These are phyloP conservation scores for Aproaerema taeniolella DNA, from an alignment of 2,888 invertebrate species.

Conservation along the genomic window DNA sequence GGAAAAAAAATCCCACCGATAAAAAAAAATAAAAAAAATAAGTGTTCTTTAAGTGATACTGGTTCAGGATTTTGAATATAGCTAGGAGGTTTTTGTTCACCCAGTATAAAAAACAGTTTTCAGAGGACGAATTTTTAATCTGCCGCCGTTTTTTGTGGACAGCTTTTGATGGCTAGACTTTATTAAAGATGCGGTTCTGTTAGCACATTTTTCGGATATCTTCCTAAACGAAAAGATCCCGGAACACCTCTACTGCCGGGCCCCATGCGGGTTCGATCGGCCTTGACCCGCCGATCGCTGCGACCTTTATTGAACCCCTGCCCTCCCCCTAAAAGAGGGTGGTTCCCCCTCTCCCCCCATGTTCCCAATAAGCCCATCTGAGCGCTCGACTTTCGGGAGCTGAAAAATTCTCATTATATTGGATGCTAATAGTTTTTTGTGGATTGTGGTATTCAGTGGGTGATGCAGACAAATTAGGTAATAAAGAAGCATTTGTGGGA, in stretches of 20 bases:
- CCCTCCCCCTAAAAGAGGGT: background rate
- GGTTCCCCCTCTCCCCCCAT: background rate
- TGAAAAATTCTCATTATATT: constrained; percentile 5
- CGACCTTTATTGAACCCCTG: constrained; percentile 6
- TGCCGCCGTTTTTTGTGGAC: too few species aligned
- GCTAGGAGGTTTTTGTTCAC: too few species aligned
- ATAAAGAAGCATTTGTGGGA: too few species aligned
- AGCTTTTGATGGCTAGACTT: too few species aligned
- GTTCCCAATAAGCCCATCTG: background rate
- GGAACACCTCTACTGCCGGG: constrained; percentile 2
- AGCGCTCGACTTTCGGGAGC: background rate
- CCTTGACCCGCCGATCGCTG: constrained; percentile 23
- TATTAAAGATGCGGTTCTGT: too few species aligned
- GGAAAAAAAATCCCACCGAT: too few species aligned
- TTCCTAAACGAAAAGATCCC: background rate
- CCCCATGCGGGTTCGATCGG: constrained; percentile 26
- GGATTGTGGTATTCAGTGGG: background rate
- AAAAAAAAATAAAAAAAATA: too few species aligned
- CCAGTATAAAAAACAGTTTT: too few species aligned
- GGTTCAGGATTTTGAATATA: too few species aligned
- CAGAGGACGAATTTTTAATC: too few species aligned
- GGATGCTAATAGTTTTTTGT: background rate
- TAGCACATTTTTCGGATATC: background rate
- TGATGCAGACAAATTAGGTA: background rate
- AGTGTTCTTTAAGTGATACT: too few species aligned